Base-by-base conservation (phyloP, 2,888 invertebrate genomes). In the Drosophila macrospina region DNA sequence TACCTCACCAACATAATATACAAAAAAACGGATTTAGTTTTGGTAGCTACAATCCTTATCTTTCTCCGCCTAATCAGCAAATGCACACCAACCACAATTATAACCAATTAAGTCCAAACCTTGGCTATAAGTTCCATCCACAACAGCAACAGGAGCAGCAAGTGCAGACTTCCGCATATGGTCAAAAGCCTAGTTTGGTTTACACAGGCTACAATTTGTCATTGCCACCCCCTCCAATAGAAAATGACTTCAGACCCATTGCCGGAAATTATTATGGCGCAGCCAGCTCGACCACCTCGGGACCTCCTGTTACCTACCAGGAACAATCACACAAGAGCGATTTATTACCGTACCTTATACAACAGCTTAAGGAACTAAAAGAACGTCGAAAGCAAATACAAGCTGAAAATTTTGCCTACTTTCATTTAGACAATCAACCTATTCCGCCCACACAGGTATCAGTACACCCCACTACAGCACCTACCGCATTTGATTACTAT, bases 331-430 rank as follows among this genome's bases (percentile, higher is more conserved):
- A 16, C 11, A 67, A 65, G 1, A 57, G 82, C 6, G 90, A 91
- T 26, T 55, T 91, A 16, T 59, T 91, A 0, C 91, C 91, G 0
- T 91, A 82, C 26, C 86, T 91, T 0, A 62, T 91, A 30, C 90
- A 91, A 26, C 90, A 91, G 41, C 60, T 91, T 0, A 90, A 89
- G 48, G 89, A 90, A 6, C 66, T 91, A 0, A 91, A 91, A 39
- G 91, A 91, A 30, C 89, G 90, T 20, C 87, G 92, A 5, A 91
- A 90, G 37, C 73, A 89, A 39, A 39, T 89, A 13, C 91, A 89
- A 7, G 44, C 81, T 0, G 89, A 89, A 56, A 93, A 92, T 67
- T 93, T 91, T 78, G 90, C 92, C 2, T 93, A 92, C 67, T 93
- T 92, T 64, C 93, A 92, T 74, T 78, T 93, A 50, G 92, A 91